Percentiles rank a stretch among this genome's conserved stretches.
Evolutionary conservation across 1,140 invertebrate species (phyloP).

Genomic region (Drosophila mojavensis): DNA sequence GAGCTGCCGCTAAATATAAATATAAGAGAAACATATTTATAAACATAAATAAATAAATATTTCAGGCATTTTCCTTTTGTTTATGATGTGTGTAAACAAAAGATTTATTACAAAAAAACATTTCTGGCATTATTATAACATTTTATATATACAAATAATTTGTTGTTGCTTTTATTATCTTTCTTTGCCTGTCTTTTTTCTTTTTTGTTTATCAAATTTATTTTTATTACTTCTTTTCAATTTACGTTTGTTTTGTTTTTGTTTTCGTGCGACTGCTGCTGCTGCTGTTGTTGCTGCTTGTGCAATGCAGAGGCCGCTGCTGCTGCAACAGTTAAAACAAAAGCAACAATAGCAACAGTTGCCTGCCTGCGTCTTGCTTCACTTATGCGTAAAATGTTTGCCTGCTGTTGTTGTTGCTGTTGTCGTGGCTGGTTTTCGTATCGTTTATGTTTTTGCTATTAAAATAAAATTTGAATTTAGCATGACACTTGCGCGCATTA

Average conservation of each 20-base stretch:
- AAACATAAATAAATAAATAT: slow-evolving; percentile 56
- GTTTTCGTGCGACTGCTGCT: slow-evolving; percentile 35
- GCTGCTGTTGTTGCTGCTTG: slow-evolving; percentile 54
- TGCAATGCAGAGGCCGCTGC: slow-evolving; percentile 52
- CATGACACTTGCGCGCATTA: slow-evolving; percentile 70
- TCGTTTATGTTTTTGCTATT: slow-evolving; percentile 33
- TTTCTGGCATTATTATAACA: slow-evolving; percentile 63
- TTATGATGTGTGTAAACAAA: slow-evolving; percentile 59
- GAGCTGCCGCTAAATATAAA: slow-evolving; percentile 38
- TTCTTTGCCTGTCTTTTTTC: slow-evolving; percentile 12
- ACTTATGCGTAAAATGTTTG: slow-evolving; percentile 62
- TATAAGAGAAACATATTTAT: slow-evolving; percentile 42
- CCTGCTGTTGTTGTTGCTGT: slow-evolving; percentile 12
- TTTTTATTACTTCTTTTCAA: slow-evolving; percentile 79
- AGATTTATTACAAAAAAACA: slow-evolving; percentile 77
- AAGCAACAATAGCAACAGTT: slow-evolving; percentile 47
- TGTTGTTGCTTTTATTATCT: slow-evolving; percentile 14
- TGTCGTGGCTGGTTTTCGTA: slow-evolving; percentile 16
- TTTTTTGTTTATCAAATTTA: slow-evolving; percentile 71
- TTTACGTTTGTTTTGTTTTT: slow-evolving; percentile 60
- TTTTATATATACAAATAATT: slow-evolving; percentile 10
- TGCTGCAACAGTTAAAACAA: slow-evolving; percentile 72
- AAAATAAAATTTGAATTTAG: slow-evolving; percentile 52
- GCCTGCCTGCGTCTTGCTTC: slow-evolving; percentile 34
- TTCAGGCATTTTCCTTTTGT: slow-evolving; percentile 33